Evolutionary conservation across 2,797 vertebrate species (phyloP).

Genomic region (Pygocentrus nattereri): DNA sequence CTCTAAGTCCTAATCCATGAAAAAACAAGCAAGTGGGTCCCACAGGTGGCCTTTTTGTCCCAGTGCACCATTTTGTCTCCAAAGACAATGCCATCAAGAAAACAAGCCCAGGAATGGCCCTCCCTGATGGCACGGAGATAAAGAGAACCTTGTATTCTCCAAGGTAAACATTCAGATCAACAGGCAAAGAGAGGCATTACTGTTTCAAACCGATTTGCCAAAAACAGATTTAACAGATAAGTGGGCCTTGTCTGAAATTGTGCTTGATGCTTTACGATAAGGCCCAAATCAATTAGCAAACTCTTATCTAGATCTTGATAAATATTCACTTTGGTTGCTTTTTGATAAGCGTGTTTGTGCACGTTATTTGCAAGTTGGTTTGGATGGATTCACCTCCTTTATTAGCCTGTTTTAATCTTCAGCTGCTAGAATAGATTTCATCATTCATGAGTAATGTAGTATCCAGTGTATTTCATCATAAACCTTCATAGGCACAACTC

Average conservation of each 20-base stretch:
- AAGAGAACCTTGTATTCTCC: conserved; percentile 21
- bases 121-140: conserved; percentile 21
- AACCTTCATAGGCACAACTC: conserved; percentile 9
- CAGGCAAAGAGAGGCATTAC: neutral
- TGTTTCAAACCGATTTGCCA: conserved; percentile 6
- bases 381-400: neutral
- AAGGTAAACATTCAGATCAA: conserved; percentile 1
- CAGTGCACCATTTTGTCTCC: conserved; percentile 25
- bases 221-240: neutral
- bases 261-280: conserved; percentile 2
- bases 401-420: neutral
- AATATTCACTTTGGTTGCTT: neutral
- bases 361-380: conserved; percentile 11
- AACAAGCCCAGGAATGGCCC: conserved; percentile 47
- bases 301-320: neutral
- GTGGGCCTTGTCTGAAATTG: neutral
- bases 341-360: neutral
- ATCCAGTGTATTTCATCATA: neutral
- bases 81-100: conserved; percentile 34
- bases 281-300: neutral
- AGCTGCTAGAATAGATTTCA: conserved; percentile 19
- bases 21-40: conserved; percentile 16
- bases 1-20: conserved; percentile 27
- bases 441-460: conserved; percentile 28
- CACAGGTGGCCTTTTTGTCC: conserved; percentile 40